Conservation (phyloP, 1,140 invertebrate species). For the Antheraea pernyi region DNA sequence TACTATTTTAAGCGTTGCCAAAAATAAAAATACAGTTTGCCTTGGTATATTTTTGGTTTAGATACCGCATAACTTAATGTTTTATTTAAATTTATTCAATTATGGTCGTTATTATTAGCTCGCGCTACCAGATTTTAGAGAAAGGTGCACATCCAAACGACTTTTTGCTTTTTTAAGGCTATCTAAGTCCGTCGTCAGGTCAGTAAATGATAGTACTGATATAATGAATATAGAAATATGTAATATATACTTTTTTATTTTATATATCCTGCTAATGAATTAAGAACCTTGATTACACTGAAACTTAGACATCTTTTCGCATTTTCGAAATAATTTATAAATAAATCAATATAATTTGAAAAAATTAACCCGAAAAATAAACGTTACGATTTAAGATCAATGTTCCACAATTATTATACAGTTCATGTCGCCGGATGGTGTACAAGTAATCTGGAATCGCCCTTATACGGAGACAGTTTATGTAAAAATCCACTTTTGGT, state of each 20-base stretch:
- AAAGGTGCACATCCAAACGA: constrained; percentile 8
- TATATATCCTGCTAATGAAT: no score
- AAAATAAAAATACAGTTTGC: neutral
- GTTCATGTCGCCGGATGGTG: no score
- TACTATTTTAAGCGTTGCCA: neutral
- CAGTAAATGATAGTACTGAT: neutral
- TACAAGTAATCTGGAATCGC: no score
- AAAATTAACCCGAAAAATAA: no score
- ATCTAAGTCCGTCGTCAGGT: neutral
- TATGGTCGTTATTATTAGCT: constrained; percentile 3
- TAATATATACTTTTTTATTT: neutral
- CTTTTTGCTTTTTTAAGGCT: constrained; percentile 2
- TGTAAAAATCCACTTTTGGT: no score
- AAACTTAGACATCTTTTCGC: no score
- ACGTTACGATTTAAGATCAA: no score
- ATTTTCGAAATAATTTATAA: no score
- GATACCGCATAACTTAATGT: neutral
- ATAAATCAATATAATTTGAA: no score
- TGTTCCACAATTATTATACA: no score
- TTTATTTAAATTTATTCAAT: constrained; percentile 1
- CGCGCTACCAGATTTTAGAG: constrained; percentile 6
- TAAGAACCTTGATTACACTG: neutral
- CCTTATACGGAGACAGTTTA: no score
- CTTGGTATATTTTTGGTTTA: constrained; percentile 5
- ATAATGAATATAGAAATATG: no score